phyloP scores from a whole-genome alignment of 2,113 vertebrate genomes.

The Ptyas mucosa region DNA sequence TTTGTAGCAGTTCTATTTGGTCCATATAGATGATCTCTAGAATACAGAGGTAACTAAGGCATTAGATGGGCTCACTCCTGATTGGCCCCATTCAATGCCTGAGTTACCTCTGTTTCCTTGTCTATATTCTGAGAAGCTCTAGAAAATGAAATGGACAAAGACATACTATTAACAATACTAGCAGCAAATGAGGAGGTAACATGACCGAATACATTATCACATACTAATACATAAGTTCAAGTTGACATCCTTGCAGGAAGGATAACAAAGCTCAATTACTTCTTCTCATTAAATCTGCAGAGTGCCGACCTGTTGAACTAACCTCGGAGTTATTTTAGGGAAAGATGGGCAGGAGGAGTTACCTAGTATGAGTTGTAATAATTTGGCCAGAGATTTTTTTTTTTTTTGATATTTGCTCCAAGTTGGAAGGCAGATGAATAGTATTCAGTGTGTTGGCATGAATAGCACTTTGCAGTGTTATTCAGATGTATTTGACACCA shows the following conservation, averaged over 20 bases:
- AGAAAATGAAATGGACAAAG: neutral
- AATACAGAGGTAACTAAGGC: neutral
- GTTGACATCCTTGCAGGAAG: neutral
- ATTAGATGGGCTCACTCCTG: neutral
- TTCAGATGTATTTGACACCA: neutral
- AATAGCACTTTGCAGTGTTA: neutral
- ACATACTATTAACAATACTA: neutral
- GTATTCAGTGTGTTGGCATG: neutral
- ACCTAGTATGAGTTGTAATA: neutral
- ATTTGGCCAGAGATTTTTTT: neutral
- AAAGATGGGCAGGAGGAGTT: neutral
- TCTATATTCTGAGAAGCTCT: neutral
- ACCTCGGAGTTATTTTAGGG: neutral
- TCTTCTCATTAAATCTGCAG: neutral
- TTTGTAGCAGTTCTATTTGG: neutral
- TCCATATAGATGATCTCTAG: neutral
- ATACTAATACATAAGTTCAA: neutral
- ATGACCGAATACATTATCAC: neutral
- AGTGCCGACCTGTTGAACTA: neutral
- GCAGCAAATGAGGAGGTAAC: neutral
- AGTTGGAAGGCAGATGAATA: neutral
- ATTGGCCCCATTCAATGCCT: neutral
- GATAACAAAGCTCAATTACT: neutral
- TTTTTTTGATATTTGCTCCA: neutral
- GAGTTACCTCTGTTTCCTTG: neutral